A percentile compares a stretch with the other conserved stretches of the same genome.
These are phyloP conservation scores for Alces alces DNA, from an alignment of 2,113 vertebrate genomes.

Conservation along the genomic window DNA sequence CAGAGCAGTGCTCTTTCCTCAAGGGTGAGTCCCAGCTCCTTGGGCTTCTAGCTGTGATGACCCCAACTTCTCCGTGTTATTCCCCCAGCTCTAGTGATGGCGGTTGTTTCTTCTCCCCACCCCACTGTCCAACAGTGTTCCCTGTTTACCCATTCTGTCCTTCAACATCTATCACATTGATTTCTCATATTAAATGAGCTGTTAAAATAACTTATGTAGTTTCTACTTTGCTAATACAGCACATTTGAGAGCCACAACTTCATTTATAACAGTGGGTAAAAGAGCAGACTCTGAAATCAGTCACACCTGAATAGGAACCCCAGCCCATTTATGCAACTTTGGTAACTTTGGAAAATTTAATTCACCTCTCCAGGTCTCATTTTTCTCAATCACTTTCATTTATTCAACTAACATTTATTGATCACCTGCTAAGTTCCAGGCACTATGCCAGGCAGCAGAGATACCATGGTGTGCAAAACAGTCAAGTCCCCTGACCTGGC, in stretches of 20 bases:
- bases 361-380: not conserved
- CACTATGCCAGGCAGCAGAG: not conserved
- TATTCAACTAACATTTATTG: not conserved
- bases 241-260: not conserved
- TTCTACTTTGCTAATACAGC: constrained; percentile 3
- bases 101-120: not conserved
- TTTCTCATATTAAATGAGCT: not conserved
- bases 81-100: not conserved
- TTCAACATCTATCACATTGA: not conserved
- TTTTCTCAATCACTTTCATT: not conserved
- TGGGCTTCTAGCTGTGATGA: not conserved
- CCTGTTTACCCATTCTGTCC: not conserved
- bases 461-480: not conserved
- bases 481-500: not conserved
- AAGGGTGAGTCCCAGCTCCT: not conserved
- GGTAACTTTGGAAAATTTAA: not conserved
- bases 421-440: not conserved
- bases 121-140: not conserved
- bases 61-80: not conserved
- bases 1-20: no score
- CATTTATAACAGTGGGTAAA: not conserved
- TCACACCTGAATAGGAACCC: not conserved
- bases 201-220: not conserved
- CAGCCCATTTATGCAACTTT: not conserved
- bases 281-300: not conserved